Evolutionary conservation across 2,797 vertebrate genomes (phyloP), one percentile per base, ranked within the genome.

Genomic region (Ptychadena robeensis): DNA sequence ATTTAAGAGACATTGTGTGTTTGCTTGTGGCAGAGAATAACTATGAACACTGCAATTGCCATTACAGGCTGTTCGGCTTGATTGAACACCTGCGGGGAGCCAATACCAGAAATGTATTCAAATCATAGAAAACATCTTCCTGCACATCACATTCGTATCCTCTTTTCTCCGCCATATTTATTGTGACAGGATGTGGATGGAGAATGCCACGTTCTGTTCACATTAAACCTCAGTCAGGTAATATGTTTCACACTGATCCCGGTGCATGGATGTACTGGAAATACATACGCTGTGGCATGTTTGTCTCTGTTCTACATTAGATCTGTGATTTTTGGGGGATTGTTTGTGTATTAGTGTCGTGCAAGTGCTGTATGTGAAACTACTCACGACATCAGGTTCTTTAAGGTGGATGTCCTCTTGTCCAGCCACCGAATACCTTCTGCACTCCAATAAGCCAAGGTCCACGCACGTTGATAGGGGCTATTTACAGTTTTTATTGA

Each of bases 31-130:
- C 75, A 72, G 11, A 67, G 25, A 68, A 57, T 35, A 76, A 61
- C 81, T 76, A 25, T 34, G 10, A 57, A 78, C 57, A 82, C 59
- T 59, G 48, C 69, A 74, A 83, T 73, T 79, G 79, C 76, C 69
- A 83, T 83, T 73, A 83, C 27, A 79, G 38, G 35, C 61, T 67
- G 82, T 79, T 83, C 75, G 61, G 75, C 76, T 73, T 83, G 69
- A 83, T 79, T 79, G 76, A 73, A 67, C 82, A 79, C 69, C 76
- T 61, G 82, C 82, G 73, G 69, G 70, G 73, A 30, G 22, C 76
- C 61, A 59, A 32, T 66, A 38, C 67, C 65, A 71, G 40, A 78
- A 37, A 79, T 35, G 44, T 59, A 68, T 73, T 83, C 34, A 79
- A 72, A 74, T 83, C 11, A 73, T 68, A 61, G n/a, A 73, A 44